Conservation (phyloP, 2,888 invertebrate species). For the Ophraella communa region DNA sequence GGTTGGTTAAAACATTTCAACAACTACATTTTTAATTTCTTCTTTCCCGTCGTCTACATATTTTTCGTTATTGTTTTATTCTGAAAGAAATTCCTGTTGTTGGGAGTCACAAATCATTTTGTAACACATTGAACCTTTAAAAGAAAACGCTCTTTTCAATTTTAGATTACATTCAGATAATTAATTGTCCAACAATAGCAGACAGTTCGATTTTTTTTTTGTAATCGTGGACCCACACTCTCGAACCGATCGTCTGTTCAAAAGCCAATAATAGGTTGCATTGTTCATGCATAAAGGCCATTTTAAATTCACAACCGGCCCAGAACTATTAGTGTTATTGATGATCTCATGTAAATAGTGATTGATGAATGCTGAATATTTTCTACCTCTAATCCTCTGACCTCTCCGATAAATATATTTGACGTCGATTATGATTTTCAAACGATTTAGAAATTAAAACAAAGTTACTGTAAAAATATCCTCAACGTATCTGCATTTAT, state of each 20-base stretch:
- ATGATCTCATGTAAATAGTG: constrained; percentile 57
- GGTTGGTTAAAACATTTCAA: too few species aligned
- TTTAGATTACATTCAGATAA: constrained; percentile 50
- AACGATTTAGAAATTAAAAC: not conserved
- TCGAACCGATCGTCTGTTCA: constrained; percentile 16
- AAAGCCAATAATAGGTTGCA: constrained; percentile 54
- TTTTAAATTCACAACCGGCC: constrained; percentile 56
- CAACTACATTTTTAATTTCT: too few species aligned
- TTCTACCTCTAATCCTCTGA: constrained; percentile 9
- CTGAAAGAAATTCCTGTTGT: not conserved
- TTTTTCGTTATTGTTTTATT: not conserved
- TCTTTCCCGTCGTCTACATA: too few species aligned
- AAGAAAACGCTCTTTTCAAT: constrained; percentile 43
- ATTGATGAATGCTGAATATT: constrained; percentile 53
- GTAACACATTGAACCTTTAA: not conserved
- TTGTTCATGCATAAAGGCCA: constrained; percentile 58
- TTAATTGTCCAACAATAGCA: constrained; percentile 49
- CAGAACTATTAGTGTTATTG: constrained; percentile 59
- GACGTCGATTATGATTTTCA: not conserved
- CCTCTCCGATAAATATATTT: constrained; percentile 2
- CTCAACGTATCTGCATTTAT: too few species aligned
- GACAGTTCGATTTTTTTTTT: constrained; percentile 43
- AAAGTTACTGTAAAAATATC: not conserved
- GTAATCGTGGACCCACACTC: constrained; percentile 45
- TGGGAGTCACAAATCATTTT: not conserved